Base-by-base conservation (phyloP, 1,140 invertebrate genomes). In the Zelostemma sp. region DNA sequence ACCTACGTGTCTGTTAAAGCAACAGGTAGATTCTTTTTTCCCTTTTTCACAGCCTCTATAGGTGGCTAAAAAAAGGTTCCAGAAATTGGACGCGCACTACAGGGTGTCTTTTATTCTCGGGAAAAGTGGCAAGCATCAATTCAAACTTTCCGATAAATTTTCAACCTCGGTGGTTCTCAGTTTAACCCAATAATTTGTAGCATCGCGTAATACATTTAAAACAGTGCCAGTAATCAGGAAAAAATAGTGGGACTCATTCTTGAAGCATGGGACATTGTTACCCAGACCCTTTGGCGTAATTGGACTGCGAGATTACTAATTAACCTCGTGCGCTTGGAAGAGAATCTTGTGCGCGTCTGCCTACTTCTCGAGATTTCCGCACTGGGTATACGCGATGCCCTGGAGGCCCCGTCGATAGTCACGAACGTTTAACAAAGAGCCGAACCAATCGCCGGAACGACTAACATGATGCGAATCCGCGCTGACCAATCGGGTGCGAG, bases 301-400 rank as follows among this genome's bases (percentile, higher is more conserved):
- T 78, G 76, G 70, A 72, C 69, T 69, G 40, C 53, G 51, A 68
- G 72, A 77, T 78, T 74, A 53, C 71, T 80, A 78, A 80, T 80
- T 80, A 80, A 78, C 67, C 66, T 56, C 75, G 73, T 78, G 77
- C 67, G 77, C 79, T 75, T 50, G 53, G 11, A 31, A 12, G 59
- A 35, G 53, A 57, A 43, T 46, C 19, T 64, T 38, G 45, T 41
- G 49, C 43, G 56, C 56, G 48, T 68, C 57, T 63, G 63, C 47
- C 59, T 68, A 67, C 49, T 65, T 55, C 47, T 63, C 60, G 51
- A 51, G 47, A 28, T 14, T 41, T 46, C 59, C 15, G 16, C 17
- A 35, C 21, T 38, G 15, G 38, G 28, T 14, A 41, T 14, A 2
- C 11, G 35, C 5, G n/a, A 14, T 66, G 50, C 51, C 64, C 48